phyloP scores from a whole-genome alignment of 2,888 invertebrate genomes.

The Linnaemya vulpina region DNA sequence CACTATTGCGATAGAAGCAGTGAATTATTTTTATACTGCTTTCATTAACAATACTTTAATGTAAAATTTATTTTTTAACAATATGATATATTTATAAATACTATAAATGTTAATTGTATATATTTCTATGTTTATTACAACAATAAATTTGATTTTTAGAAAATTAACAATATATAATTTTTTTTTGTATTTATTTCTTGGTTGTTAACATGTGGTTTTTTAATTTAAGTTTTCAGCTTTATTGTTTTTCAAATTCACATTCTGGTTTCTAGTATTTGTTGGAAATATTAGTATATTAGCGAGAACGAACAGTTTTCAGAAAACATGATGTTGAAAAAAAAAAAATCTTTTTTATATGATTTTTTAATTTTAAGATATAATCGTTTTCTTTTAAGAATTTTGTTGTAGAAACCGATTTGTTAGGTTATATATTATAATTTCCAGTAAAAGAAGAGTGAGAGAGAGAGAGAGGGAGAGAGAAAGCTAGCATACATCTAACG shows the following conservation, averaged over 20 bases:
- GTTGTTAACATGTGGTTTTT: slow-evolving; percentile 49
- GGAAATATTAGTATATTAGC: background rate
- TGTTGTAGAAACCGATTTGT: slow-evolving; percentile 58
- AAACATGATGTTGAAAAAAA: background rate
- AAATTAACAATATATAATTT: slow-evolving; percentile 48
- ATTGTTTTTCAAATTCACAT: slow-evolving; percentile 65
- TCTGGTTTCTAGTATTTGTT: slow-evolving; percentile 32
- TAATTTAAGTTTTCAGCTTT: slow-evolving; percentile 47
- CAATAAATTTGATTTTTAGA: slow-evolving; percentile 56
- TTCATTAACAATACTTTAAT: slow-evolving; percentile 63
- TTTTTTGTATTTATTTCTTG: slow-evolving; percentile 21
- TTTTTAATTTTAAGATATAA: background rate
- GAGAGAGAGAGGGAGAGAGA: background rate
- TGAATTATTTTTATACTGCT: slow-evolving; percentile 44
- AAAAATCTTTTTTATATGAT: background rate
- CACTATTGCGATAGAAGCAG: too few species aligned
- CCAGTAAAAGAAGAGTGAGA: background rate
- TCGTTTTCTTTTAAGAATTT: slow-evolving; percentile 30
- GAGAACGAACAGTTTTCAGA: slow-evolving; percentile 9
- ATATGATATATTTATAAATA: slow-evolving; percentile 60
- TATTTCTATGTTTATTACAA: slow-evolving; percentile 47
- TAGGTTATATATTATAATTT: slow-evolving; percentile 15
- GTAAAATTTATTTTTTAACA: slow-evolving; percentile 64
- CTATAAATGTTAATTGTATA: slow-evolving; percentile 60
- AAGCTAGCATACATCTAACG: slow-evolving; percentile 33